Percentiles rank a stretch among this genome's conserved stretches.
Evolutionary conservation across 1,140 invertebrate species (phyloP).

Genomic region (Zaprionus nigranus): DNA sequence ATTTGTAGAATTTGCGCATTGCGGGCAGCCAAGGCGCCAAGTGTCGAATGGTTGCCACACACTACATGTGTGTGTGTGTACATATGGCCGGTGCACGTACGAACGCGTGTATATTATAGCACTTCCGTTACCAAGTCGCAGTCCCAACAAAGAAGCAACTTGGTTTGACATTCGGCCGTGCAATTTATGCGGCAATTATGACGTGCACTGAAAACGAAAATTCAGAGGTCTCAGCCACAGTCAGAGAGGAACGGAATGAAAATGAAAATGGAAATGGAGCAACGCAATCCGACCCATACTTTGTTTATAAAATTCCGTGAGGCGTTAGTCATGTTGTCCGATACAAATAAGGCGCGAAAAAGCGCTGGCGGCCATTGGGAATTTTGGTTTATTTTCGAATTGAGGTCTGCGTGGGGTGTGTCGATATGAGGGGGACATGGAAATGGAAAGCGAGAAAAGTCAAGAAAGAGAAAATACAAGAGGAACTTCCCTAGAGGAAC

Average conservation of each 20-base stretch:
- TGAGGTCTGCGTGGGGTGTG: slow-evolving; percentile 47
- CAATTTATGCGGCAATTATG: slow-evolving; percentile 72
- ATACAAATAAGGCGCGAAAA: slow-evolving; percentile 80
- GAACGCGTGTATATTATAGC: slow-evolving; percentile 34
- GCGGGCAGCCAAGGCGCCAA: slow-evolving; percentile 31
- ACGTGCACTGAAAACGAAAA: slow-evolving; percentile 45
- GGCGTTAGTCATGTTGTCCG: slow-evolving; percentile 64
- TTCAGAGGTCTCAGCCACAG: neutral
- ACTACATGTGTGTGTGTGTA: slow-evolving; percentile 13
- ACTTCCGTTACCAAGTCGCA: slow-evolving; percentile 58
- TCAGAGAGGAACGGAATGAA: neutral
- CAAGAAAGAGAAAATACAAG: neutral
- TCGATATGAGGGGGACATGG: neutral
- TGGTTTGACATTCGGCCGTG: slow-evolving; percentile 58
- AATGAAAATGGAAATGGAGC: slow-evolving; percentile 27
- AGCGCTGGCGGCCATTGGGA: slow-evolving; percentile 39
- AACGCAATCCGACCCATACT: slow-evolving; percentile 23
- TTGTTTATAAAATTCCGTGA: slow-evolving; percentile 77
- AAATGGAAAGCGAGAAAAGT: neutral
- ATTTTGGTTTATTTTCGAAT: slow-evolving; percentile 67
- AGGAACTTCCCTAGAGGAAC: neutral
- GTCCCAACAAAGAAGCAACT: slow-evolving; percentile 58
- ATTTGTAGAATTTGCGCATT: slow-evolving; percentile 48
- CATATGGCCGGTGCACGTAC: slow-evolving; percentile 1
- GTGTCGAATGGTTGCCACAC: slow-evolving; percentile 15